Evolutionary conservation across 2,113 vertebrate species (phyloP).

Genomic region (Callaeas wilsoni): DNA sequence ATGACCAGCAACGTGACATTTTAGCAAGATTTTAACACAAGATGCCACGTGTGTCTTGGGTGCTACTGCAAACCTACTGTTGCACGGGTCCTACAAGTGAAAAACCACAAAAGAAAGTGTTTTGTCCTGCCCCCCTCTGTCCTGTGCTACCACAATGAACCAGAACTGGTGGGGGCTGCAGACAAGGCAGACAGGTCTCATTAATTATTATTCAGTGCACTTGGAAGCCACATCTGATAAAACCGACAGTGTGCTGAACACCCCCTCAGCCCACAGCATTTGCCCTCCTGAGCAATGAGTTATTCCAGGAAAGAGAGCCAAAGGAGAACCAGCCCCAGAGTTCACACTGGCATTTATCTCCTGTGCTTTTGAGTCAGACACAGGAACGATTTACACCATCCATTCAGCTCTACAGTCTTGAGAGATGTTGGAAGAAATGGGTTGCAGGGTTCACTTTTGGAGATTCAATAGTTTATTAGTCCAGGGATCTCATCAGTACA

Average conservation of each 20-base stretch:
- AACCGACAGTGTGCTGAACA: not conserved
- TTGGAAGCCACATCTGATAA: not conserved
- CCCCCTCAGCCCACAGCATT: not conserved
- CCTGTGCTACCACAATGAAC: not conserved
- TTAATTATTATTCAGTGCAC: not conserved
- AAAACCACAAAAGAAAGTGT: not conserved
- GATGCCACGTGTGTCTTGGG: rapidly evolving
- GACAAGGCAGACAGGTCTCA: not conserved
- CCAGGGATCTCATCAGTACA: not conserved
- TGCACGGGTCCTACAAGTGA: not conserved
- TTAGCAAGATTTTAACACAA: not conserved
- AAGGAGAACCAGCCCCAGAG: not conserved
- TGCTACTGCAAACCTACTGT: not conserved
- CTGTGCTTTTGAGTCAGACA: not conserved
- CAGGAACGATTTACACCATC: not conserved
- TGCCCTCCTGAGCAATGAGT: not conserved
- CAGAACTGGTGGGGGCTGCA: not conserved
- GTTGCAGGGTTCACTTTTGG: not conserved
- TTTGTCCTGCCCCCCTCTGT: not conserved
- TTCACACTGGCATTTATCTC: rapidly evolving
- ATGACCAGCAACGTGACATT: not conserved
- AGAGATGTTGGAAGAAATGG: not conserved
- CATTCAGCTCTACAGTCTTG: not conserved
- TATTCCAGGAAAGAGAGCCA: not conserved
- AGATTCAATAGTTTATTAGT: not conserved